These are phyloP conservation scores for Bagarius yarrelli DNA, from an alignment of 2,113 vertebrate genomes.

Conservation along the genomic window DNA sequence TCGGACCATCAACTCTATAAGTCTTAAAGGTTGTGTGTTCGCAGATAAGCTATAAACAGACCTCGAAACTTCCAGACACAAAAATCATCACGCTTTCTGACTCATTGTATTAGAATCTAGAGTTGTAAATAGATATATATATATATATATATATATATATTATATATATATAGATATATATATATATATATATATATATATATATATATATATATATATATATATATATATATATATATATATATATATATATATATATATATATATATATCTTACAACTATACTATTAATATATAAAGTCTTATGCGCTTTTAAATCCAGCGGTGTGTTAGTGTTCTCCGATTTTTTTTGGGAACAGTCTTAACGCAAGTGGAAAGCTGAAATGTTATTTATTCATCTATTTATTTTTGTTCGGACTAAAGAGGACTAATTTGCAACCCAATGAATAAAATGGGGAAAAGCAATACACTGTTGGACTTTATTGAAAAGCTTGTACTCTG, in stretches of 20 bases:
- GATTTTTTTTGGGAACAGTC: slow-evolving; percentile 40
- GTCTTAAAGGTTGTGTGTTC: slow-evolving; percentile 43
- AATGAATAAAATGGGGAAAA: slow-evolving; percentile 46
- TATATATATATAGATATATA: background rate
- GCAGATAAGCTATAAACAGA: slow-evolving; percentile 29
- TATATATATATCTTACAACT: too few relatives aligned
- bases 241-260: background rate
- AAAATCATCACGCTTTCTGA: slow-evolving; percentile 18
- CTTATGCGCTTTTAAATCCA: slow-evolving; percentile 53
- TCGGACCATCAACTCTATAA: slow-evolving; percentile 43
- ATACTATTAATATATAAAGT: too few relatives aligned
- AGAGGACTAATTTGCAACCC: slow-evolving; percentile 41
- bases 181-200: background rate
- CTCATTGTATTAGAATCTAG: background rate
- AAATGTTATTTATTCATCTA: slow-evolving; percentile 4
- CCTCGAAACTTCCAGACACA: slow-evolving; percentile 26
- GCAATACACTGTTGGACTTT: slow-evolving; percentile 57
- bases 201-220: too few relatives aligned
- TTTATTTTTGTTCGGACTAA: slow-evolving; percentile 27
- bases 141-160: background rate
- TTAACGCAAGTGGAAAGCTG: slow-evolving; percentile 46
- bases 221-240: too few relatives aligned
- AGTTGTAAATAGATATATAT: background rate
- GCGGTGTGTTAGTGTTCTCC: slow-evolving; percentile 9
- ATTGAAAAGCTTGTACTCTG: slow-evolving; percentile 5